phyloP scores from a whole-genome alignment of 1,140 invertebrate species.

The Eubasilissa regina region DNA sequence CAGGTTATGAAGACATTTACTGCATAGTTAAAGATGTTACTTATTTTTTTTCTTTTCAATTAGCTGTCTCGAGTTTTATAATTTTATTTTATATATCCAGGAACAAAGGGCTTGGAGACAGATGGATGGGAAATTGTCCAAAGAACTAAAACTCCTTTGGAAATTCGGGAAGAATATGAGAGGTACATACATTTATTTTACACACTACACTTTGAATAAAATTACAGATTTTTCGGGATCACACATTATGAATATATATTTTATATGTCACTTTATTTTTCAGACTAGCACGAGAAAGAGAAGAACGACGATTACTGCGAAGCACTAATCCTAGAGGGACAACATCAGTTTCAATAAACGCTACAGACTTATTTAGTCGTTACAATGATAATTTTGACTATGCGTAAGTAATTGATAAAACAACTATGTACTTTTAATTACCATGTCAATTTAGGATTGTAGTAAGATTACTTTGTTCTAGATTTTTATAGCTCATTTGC shows the following conservation, averaged over 20 bases:
- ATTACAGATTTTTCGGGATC: too few species aligned
- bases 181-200: constrained; percentile 70
- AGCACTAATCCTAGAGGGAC: constrained; percentile 92
- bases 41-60: too few species aligned
- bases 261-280: constrained; percentile 32
- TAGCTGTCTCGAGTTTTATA: too few species aligned
- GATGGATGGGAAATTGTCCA: constrained; percentile 92
- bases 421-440: too few species aligned
- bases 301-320: constrained; percentile 88
- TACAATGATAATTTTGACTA: constrained; percentile 82
- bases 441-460: too few species aligned
- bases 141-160: constrained; percentile 88
- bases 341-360: constrained; percentile 91
- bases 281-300: constrained; percentile 76
- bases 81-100: constrained; percentile 53
- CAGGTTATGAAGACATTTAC: too few species aligned
- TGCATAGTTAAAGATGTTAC: too few species aligned
- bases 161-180: constrained; percentile 94
- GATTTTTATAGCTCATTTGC: too few species aligned
- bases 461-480: too few species aligned
- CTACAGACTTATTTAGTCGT: constrained; percentile 91
- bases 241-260: background rate
- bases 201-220: background rate
- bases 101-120: constrained; percentile 82
- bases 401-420: constrained; percentile 48